A percentile compares a stretch with the other conserved stretches of the same genome.
Evolutionary conservation across 2,888 invertebrate species (phyloP).

Genomic region (Meghimatium bilineatum): DNA sequence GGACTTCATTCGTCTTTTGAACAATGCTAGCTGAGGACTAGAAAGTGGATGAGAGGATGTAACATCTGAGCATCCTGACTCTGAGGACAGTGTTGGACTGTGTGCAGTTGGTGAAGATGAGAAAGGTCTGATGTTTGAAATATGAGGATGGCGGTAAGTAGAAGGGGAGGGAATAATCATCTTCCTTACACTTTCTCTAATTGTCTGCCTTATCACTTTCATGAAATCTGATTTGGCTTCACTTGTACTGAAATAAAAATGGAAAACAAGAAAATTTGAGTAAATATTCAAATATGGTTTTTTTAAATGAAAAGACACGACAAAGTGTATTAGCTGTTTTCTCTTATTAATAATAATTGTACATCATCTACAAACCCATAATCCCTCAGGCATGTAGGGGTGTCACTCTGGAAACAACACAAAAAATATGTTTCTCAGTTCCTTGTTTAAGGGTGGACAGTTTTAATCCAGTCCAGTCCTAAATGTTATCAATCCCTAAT

Average conservation of each 20-base stretch:
- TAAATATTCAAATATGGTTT: too few relatives aligned
- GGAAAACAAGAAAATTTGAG: background rate
- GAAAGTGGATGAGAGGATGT: slow-evolving; percentile 41
- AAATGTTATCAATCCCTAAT: too few relatives aligned
- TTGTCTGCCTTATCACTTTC: slow-evolving; percentile 97
- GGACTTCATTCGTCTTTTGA: slow-evolving; percentile 55
- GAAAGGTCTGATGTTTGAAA: slow-evolving; percentile 2
- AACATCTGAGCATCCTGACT: slow-evolving; percentile 18
- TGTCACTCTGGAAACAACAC: too few relatives aligned
- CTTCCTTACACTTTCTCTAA: slow-evolving; percentile 95
- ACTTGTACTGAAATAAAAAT: slow-evolving; percentile 84
- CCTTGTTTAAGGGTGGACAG: too few relatives aligned
- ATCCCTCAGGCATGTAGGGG: too few relatives aligned
- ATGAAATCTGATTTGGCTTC: slow-evolving; percentile 98
- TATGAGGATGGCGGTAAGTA: slow-evolving; percentile 28
- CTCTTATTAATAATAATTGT: too few relatives aligned
- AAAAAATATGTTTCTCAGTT: too few relatives aligned
- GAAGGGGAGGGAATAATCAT: slow-evolving; percentile 88
- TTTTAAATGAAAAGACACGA: too few relatives aligned
- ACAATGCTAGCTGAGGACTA: slow-evolving; percentile 47
- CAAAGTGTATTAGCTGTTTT: too few relatives aligned
- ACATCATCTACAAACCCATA: too few relatives aligned
- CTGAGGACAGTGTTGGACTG: slow-evolving; percentile 1
- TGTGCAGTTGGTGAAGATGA: slow-evolving; percentile 42
- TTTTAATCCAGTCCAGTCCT: too few relatives aligned